Evolutionary conservation across 2,113 vertebrate species (phyloP), one percentile per base, ranked within the genome.

Genomic region (Melospiza melodia): DNA sequence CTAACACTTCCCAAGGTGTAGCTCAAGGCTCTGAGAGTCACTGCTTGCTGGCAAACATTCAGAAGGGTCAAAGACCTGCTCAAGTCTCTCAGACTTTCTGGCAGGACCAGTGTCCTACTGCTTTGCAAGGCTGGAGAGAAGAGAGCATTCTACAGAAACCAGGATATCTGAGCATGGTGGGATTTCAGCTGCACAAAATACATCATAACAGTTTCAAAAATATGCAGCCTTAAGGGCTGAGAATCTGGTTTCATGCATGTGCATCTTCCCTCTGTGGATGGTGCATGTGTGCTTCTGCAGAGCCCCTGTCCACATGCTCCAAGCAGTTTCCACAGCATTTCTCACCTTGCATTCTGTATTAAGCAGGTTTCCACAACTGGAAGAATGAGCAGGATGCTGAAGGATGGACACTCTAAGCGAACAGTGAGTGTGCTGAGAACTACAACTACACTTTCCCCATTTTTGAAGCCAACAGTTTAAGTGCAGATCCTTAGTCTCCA

Each of bases 1-100:
- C 61, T 9, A 79, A 54, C 62, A 15, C 54, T 87, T 93, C 66
- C 54, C 86, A 88, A 96, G 83, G 90, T 93, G 84, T 90, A 96
- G 79, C 88, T 92, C 61, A 81, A 90, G 83, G 72, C 68, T 54
- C 76, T 86, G 66, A 52, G n/a, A 49, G 63, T 87, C 16, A 1
- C 61, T 46, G 19, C 81, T 74, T 27, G 41, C 52, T 76, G 71
- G 55, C 75, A 91, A 77, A 65, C 27, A 18, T 52, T 85, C 33
- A 46, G 65, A 75, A 51, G 68, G 44, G 61, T 83, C 54, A 30
- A 86, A 83, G 83, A 66, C 51, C 48, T 43, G 57, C 37, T 84
- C 48, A 27, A 4, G 37, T 44, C 59, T 67, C 67, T 44, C 24
- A 88, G 72, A 65, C 59, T 73, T 84, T 63, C 59, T 84, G 35